These are phyloP conservation scores for Eilema griseolum DNA, from an alignment of 2,888 invertebrate species.

Conservation along the genomic window DNA sequence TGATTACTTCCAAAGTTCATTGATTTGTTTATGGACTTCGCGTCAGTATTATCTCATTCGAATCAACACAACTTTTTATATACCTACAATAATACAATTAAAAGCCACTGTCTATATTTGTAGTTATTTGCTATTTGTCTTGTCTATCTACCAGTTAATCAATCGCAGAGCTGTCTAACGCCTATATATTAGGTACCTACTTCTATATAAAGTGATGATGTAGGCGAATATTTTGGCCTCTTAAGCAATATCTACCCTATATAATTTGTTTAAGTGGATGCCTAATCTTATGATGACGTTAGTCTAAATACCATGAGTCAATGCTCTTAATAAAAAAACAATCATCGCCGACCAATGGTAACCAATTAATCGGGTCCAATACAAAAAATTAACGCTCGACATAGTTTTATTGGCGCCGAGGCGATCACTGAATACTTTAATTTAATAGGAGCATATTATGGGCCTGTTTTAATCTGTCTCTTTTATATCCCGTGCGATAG, in stretches of 20 bases:
- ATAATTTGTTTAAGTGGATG: conserved; percentile 36
- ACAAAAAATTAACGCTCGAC: conserved; percentile 63
- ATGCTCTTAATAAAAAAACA: conserved; percentile 54
- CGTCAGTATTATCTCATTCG: not conserved
- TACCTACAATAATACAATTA: conserved; percentile 4
- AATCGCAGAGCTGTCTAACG: not conserved
- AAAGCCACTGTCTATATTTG: conserved; percentile 2
- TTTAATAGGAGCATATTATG: conserved; percentile 67
- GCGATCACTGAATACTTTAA: conserved; percentile 71
- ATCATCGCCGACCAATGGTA: conserved; percentile 69
- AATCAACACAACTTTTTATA: not conserved
- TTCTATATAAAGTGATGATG: conserved; percentile 9
- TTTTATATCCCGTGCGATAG: conserved; percentile 45
- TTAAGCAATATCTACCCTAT: conserved; percentile 21
- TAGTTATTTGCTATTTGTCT: not conserved
- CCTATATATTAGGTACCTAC: conserved; percentile 7
- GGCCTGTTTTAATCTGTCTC: conserved; percentile 51
- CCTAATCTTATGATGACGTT: conserved; percentile 42
- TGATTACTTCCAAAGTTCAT: conserved; percentile 1
- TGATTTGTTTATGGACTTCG: not conserved
- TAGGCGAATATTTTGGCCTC: conserved; percentile 11
- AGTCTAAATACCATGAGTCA: conserved; percentile 57
- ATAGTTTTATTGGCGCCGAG: conserved; percentile 71
- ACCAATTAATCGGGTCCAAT: conserved; percentile 72
- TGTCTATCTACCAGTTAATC: not conserved